Conservation (phyloP, 2,113 vertebrate species). For the Phrynosoma platyrhinos region DNA sequence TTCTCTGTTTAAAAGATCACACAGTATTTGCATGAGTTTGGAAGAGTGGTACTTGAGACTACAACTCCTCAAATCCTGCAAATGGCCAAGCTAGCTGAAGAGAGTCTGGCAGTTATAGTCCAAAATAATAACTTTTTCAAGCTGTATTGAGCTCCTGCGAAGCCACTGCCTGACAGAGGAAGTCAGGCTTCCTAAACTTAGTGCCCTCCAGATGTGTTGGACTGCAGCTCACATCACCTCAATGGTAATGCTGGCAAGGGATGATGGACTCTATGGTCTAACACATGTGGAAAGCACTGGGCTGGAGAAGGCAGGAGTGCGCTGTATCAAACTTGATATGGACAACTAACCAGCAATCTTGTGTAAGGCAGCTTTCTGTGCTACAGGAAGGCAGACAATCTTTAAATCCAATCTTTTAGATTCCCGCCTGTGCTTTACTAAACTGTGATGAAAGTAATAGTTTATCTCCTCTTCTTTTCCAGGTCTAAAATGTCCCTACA, state of each 20-base stretch:
- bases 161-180: no score
- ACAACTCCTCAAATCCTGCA: no score
- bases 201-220: no score
- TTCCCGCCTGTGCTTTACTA: neutral
- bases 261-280: neutral
- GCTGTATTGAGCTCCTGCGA: no score
- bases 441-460: neutral
- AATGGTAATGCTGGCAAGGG: neutral
- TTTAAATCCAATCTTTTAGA: neutral
- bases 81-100: no score
- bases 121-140: no score
- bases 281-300: neutral
- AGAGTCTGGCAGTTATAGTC: no score
- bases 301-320: neutral
- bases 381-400: neutral
- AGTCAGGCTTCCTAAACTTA: no score
- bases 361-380: neutral
- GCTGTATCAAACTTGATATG: neutral
- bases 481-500: conserved; percentile 15
- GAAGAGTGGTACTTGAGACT: no score
- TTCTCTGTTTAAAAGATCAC: no score
- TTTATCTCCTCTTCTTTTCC: conserved; percentile 3
- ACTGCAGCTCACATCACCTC: neutral
- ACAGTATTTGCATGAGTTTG: no score
- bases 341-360: neutral